Evolutionary conservation across 1,140 invertebrate genomes (phyloP).

Genomic region (Melanaphis sacchari): DNA sequence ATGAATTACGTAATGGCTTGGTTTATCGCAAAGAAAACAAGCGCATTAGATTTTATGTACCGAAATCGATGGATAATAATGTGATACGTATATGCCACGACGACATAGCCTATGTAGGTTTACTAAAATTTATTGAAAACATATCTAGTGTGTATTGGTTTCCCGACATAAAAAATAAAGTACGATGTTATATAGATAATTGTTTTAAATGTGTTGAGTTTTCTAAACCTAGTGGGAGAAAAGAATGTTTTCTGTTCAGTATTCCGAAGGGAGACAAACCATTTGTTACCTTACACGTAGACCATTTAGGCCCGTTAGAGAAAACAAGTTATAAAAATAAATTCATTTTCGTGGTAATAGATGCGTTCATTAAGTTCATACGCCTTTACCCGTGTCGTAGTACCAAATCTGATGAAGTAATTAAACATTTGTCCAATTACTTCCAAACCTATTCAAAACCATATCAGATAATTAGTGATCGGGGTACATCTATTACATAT

Average conservation of each 20-base stretch:
- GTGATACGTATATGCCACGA: conserved; percentile 1
- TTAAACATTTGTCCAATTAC: conserved; percentile 5
- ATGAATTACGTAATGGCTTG: background rate
- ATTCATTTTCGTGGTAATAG: background rate
- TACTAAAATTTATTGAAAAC: background rate
- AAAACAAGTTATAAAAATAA: conserved; percentile 17
- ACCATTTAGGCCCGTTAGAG: conserved; percentile 20
- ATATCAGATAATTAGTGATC: background rate
- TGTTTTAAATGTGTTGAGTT: conserved; percentile 2
- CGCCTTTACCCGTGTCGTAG: background rate
- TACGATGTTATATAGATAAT: background rate
- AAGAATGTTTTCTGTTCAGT: background rate
- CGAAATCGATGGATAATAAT: background rate
- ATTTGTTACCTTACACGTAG: conserved; percentile 24
- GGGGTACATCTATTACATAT: background rate
- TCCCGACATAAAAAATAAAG: background rate
- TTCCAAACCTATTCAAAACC: conserved; percentile 1
- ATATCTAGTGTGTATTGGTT: background rate
- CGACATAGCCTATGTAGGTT: background rate
- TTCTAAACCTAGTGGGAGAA: background rate
- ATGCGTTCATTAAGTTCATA: conserved; percentile 39
- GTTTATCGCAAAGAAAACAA: background rate
- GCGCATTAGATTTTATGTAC: background rate
- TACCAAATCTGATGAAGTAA: conserved; percentile 7
- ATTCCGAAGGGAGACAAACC: conserved; percentile 36